Evolutionary conservation across 2,113 vertebrate genomes (phyloP).

Genomic region (Xyrauchen texanus): DNA sequence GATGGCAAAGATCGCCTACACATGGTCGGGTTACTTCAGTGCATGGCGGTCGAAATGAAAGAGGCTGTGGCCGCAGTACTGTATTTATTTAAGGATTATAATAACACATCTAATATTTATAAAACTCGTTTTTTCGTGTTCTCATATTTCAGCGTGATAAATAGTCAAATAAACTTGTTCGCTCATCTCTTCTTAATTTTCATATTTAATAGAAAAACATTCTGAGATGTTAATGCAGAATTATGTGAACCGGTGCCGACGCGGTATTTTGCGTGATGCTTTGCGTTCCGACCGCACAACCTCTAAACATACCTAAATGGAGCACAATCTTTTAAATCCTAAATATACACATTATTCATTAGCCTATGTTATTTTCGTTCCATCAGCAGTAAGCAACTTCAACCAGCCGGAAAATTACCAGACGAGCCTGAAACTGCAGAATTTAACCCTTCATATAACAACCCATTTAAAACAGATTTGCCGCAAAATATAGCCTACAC

Average conservation of each 20-base stretch:
- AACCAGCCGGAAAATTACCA: conserved; percentile 34
- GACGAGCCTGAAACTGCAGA: conserved; percentile 70
- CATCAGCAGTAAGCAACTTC: not conserved
- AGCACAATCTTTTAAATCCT: not conserved
- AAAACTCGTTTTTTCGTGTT: too few species aligned
- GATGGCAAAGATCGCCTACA: conserved; percentile 20
- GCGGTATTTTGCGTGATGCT: conserved; percentile 27
- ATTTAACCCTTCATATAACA: conserved; percentile 77
- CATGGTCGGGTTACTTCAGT: conserved; percentile 6
- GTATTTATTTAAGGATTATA: too few species aligned
- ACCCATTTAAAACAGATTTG: not conserved
- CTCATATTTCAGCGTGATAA: too few species aligned
- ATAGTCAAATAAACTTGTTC: too few species aligned
- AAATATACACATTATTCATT: too few species aligned
- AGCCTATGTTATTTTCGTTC: not conserved
- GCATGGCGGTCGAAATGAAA: not conserved
- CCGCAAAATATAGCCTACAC: not conserved
- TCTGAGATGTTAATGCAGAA: not conserved
- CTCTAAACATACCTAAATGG: not conserved
- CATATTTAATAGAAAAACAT: not conserved
- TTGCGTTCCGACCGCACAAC: conserved; percentile 14
- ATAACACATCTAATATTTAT: too few species aligned
- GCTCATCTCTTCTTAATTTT: too few species aligned
- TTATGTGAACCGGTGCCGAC: not conserved
- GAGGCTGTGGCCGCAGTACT: not conserved